Percentiles rank a stretch among this genome's conserved stretches.
phyloP scores from a whole-genome alignment of 2,888 invertebrate genomes.

The Bimastos eiseni region DNA sequence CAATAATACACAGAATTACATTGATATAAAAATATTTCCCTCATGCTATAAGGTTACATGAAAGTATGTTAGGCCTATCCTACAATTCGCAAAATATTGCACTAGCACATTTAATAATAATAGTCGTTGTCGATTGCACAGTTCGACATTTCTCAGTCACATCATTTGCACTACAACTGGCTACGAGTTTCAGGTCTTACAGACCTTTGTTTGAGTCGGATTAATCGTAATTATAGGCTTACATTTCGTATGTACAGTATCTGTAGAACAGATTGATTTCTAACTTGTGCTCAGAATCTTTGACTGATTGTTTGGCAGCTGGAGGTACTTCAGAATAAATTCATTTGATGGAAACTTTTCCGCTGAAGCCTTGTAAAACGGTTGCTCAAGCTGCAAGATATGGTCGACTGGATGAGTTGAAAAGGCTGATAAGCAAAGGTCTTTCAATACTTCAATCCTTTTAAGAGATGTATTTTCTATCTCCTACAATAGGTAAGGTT shows the following conservation, averaged over 20 bases:
- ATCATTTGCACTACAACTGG: too few species aligned
- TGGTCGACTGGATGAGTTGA: constrained; percentile 20
- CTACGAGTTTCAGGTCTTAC: neutral
- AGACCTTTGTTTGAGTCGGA: neutral
- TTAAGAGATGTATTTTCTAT: neutral
- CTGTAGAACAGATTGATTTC: neutral
- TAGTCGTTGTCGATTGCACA: too few species aligned
- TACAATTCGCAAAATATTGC: too few species aligned
- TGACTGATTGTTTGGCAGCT: neutral
- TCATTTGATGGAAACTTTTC: neutral
- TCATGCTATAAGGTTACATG: too few species aligned
- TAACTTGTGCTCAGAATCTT: neutral
- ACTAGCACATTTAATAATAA: too few species aligned
- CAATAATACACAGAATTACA: too few species aligned
- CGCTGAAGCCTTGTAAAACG: neutral
- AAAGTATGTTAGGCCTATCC: too few species aligned
- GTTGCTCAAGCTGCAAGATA: constrained; percentile 27
- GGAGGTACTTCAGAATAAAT: neutral
- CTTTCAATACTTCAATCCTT: neutral
- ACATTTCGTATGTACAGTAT: neutral
- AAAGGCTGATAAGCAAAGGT: constrained; percentile 21
- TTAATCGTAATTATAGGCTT: neutral
- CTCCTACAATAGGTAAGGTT: neutral
- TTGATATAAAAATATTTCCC: too few species aligned
- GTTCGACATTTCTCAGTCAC: too few species aligned